Conservation (phyloP, 2,888 invertebrate genomes). For the Troides aeacus region DNA sequence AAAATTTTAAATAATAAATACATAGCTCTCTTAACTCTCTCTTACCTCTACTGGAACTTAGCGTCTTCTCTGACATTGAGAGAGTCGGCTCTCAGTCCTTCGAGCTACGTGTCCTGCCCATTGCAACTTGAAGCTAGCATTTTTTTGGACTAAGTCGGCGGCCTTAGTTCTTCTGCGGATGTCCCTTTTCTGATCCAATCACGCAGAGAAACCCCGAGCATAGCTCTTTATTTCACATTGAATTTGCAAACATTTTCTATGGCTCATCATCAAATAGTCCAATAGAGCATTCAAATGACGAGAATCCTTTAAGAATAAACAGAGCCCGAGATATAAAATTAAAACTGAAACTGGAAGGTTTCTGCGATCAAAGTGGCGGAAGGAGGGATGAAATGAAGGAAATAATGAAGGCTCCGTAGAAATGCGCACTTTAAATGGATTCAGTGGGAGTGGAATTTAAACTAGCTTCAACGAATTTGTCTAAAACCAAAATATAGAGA, state of each 20-base stretch:
- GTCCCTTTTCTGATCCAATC: too few species aligned
- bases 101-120: too few species aligned
- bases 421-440: conserved; percentile 27
- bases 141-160: too few species aligned
- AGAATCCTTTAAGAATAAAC: conserved; percentile 20
- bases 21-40: too few species aligned
- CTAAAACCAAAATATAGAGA: conserved; percentile 14
- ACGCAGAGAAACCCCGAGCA: too few species aligned
- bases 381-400: conserved; percentile 28
- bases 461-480: conserved; percentile 19
- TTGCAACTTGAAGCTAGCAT: too few species aligned
- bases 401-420: conserved; percentile 27
- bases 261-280: conserved; percentile 9
- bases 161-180: too few species aligned
- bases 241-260: background rate
- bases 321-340: conserved; percentile 20
- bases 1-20: too few species aligned
- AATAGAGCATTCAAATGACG: conserved; percentile 2
- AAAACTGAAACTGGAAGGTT: conserved; percentile 24
- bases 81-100: too few species aligned
- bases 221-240: background rate
- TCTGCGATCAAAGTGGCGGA: conserved; percentile 28
- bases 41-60: too few species aligned
- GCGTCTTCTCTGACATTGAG: too few species aligned
- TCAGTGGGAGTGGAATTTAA: conserved; percentile 20